Evolutionary conservation across 2,888 invertebrate genomes (phyloP).

Genomic region (Onthophagus sagittarius): DNA sequence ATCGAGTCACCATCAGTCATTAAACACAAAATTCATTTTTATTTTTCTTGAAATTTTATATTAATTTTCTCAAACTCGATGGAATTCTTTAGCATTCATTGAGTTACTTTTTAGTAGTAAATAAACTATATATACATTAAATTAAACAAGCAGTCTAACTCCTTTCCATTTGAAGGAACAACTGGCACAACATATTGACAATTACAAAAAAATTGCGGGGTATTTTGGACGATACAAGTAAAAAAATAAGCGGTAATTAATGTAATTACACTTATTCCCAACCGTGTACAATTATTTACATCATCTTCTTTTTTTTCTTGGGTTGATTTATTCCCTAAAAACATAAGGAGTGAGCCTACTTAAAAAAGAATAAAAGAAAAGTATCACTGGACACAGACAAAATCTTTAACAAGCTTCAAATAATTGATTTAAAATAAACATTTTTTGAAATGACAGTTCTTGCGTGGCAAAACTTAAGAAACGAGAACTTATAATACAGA

Average conservation of each 20-base stretch:
- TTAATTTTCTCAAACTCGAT: constrained; percentile 15
- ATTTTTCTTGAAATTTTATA: background rate
- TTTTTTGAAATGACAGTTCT: background rate
- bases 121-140: constrained; percentile 27
- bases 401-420: constrained; percentile 24
- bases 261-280: constrained; percentile 9
- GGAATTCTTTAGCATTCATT: constrained; percentile 31
- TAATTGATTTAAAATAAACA: too few species aligned
- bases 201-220: constrained; percentile 11
- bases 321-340: constrained; percentile 12
- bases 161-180: constrained; percentile 28
- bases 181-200: constrained; percentile 18
- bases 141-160: constrained; percentile 35
- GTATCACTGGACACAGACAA: constrained; percentile 37
- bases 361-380: constrained; percentile 26
- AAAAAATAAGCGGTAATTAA: constrained; percentile 8
- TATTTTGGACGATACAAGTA: constrained; percentile 10
- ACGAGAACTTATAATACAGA: background rate
- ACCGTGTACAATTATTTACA: constrained; percentile 15
- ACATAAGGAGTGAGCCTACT: constrained; percentile 45
- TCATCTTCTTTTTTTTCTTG: constrained; percentile 5
- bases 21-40: constrained; percentile 11
- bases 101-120: constrained; percentile 22
- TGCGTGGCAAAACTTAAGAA: background rate
- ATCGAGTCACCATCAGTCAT: constrained; percentile 10